A percentile compares a stretch with the other conserved stretches of the same genome.
Conservation (phyloP, 2,888 invertebrate genomes). For the Acronicta psi region DNA sequence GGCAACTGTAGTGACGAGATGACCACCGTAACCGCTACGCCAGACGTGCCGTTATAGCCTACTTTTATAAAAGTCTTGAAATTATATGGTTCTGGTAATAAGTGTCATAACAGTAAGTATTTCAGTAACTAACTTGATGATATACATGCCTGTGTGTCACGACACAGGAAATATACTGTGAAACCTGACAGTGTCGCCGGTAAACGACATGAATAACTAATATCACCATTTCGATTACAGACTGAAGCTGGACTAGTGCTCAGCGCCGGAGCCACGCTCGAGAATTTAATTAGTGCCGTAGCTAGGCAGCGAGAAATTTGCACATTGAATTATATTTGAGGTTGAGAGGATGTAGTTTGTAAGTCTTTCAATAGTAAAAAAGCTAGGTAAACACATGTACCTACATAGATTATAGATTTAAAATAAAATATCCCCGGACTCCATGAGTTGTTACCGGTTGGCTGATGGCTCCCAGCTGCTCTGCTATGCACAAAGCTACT, state of each 20-base stretch:
- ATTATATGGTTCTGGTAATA: no score
- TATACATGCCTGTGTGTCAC: neutral
- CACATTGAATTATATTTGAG: neutral
- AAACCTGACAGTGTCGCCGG: constrained; percentile 43
- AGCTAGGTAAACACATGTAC: no score
- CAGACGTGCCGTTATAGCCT: no score
- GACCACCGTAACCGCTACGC: no score
- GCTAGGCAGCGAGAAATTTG: neutral
- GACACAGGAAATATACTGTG: constrained; percentile 34
- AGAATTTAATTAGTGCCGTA: constrained; percentile 2
- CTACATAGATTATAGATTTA: no score
- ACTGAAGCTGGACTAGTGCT: constrained; percentile 9
- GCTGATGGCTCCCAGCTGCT: no score
- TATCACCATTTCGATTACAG: constrained; percentile 26
- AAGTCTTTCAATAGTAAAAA: neutral
- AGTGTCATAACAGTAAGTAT: neutral
- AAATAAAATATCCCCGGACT: no score
- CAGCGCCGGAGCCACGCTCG: neutral
- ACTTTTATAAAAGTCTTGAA: no score
- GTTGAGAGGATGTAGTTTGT: neutral
- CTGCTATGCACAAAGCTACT: no score
- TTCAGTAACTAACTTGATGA: neutral
- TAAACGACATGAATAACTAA: constrained; percentile 54
- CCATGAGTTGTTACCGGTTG: no score
- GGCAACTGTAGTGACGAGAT: no score